These are phyloP conservation scores for Laupala kohalensis DNA, from an alignment of 1,140 invertebrate genomes.

Conservation along the genomic window DNA sequence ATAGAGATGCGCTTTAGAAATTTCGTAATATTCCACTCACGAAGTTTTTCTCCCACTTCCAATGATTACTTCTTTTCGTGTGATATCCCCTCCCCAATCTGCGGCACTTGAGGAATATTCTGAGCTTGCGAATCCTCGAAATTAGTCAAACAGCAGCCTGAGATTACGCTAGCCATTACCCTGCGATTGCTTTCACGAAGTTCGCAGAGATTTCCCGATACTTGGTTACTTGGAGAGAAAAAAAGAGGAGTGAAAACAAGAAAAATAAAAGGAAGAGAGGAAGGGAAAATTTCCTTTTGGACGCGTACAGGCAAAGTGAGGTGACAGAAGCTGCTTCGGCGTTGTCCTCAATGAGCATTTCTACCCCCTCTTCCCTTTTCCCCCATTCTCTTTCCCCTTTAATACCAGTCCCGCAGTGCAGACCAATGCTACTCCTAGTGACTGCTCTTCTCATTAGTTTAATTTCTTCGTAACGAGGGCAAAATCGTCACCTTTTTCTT, in stretches of 20 bases:
- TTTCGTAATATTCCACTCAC: no score
- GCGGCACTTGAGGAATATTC: background rate
- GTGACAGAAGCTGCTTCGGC: no score
- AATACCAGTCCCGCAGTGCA: no score
- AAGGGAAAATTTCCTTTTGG: background rate
- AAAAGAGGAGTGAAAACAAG: background rate
- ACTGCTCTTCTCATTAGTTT: no score
- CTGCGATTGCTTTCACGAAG: background rate
- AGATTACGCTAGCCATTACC: background rate
- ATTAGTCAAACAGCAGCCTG: background rate
- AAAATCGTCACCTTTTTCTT: background rate
- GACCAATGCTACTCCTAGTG: no score
- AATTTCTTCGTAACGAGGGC: background rate
- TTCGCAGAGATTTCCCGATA: background rate
- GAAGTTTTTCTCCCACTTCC: no score
- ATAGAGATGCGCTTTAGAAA: no score
- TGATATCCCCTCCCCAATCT: background rate
- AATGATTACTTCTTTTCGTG: background rate
- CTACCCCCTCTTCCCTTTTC: background rate
- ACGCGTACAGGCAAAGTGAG: background rate
- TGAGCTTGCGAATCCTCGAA: background rate
- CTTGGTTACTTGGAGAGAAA: background rate
- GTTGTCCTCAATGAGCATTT: background rate
- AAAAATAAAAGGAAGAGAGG: background rate
- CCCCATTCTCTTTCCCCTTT: background rate